Evolutionary conservation across 1,140 invertebrate genomes (phyloP).

Genomic region (Panagrolaimus sp.): DNA sequence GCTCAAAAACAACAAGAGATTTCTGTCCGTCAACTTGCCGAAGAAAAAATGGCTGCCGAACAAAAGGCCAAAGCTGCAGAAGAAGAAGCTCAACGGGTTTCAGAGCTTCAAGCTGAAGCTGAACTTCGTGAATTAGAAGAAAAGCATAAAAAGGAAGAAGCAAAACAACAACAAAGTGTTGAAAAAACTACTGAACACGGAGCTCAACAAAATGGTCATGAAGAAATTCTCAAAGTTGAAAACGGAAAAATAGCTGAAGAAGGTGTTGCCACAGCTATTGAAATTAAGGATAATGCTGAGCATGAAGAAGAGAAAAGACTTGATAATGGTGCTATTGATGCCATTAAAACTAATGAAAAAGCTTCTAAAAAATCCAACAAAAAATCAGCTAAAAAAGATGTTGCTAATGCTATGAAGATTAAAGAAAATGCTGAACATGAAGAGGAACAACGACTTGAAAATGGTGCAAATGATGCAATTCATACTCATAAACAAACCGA

Average conservation of each 20-base stretch:
- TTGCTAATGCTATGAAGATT: not conserved
- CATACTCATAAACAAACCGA: no score
- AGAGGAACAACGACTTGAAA: not conserved
- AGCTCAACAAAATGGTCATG: no score
- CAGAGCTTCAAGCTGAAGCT: no score
- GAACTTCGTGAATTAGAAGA: no score
- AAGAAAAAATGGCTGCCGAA: not conserved
- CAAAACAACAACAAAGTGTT: no score
- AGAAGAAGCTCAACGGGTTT: not conserved
- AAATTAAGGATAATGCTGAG: no score
- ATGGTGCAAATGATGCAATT: not conserved
- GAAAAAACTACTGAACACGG: no score
- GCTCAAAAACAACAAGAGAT: not conserved
- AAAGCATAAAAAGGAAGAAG: no score
- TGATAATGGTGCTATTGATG: not conserved
- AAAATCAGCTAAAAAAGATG: not conserved
- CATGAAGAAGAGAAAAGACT: not conserved
- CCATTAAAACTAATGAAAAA: not conserved
- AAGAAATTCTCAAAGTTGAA: no score
- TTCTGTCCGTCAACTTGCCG: no score
- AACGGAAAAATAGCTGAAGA: no score
- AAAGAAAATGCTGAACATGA: not conserved
- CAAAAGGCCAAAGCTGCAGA: not conserved
- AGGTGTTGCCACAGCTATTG: no score
- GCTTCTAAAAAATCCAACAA: not conserved